These are phyloP conservation scores for Mirounga angustirostris DNA, from an alignment of 2,113 vertebrate genomes.

Conservation along the genomic window DNA sequence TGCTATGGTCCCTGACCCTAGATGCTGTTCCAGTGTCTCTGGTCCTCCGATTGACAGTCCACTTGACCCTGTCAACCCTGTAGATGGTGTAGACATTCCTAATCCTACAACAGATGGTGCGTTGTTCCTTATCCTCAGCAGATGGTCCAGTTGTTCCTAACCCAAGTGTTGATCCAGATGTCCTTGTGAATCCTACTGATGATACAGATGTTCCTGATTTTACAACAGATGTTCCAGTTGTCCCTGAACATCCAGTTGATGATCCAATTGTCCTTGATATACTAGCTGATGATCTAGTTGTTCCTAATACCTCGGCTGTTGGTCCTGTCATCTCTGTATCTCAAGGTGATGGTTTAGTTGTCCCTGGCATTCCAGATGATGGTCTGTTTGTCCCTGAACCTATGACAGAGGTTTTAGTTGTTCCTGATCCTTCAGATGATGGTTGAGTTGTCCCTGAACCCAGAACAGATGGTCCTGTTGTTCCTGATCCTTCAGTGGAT, in stretches of 20 bases:
- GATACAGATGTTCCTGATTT: background rate
- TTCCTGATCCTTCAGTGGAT: fast-evolving
- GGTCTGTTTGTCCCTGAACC: background rate
- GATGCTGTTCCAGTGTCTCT: background rate
- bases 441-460: fast-evolving
- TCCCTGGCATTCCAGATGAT: background rate
- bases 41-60: background rate
- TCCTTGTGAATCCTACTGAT: background rate
- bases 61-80: background rate
- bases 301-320: fast-evolving
- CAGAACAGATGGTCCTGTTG: fast-evolving
- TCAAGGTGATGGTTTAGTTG: background rate
- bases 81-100: background rate
- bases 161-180: background rate
- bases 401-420: background rate
- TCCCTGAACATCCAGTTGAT: fast-evolving
- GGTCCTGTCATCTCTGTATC: background rate
- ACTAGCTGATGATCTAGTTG: background rate
- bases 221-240: background rate
- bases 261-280: background rate
- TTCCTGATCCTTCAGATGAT: background rate
- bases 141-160: background rate
- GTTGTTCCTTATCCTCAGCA: background rate
- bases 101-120: background rate
- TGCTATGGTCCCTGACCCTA: background rate